phyloP scores from a whole-genome alignment of 2,113 vertebrate genomes.

The Acrocephalus arundinaceus region DNA sequence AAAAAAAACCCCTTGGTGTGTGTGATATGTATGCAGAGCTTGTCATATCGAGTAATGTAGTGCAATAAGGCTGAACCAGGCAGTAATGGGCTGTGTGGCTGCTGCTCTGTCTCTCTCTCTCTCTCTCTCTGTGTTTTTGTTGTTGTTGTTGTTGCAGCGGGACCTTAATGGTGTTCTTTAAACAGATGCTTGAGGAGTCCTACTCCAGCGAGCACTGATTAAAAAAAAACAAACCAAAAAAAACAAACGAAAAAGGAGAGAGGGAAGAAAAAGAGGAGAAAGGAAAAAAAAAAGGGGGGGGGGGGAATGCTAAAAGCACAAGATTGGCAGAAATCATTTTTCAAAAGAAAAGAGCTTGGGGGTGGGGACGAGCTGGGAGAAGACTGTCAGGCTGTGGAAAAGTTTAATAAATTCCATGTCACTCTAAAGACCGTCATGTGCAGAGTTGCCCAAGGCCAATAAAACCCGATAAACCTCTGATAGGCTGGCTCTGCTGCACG shows the following conservation, averaged over 20 bases:
- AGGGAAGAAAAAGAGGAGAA: background rate
- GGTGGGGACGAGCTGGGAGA: constrained; percentile 44
- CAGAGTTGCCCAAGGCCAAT: constrained; percentile 60
- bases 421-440: constrained; percentile 65
- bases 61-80: constrained; percentile 25
- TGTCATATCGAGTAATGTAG: constrained; percentile 6
- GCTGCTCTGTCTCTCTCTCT: background rate
- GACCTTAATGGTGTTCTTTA: constrained; percentile 30
- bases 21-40: constrained; percentile 42
- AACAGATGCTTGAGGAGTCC: constrained; percentile 2
- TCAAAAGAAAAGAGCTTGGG: constrained; percentile 42
- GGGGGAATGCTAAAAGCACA: background rate
- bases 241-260: background rate
- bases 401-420: constrained; percentile 75
- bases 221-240: background rate
- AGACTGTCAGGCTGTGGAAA: constrained; percentile 59
- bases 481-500: constrained; percentile 28
- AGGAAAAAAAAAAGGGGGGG: accelerated
- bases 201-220: background rate
- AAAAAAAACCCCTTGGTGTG: background rate
- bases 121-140: background rate
- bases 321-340: constrained; percentile 64
- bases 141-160: background rate
- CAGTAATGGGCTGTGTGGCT: constrained; percentile 6
- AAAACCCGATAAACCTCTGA: constrained; percentile 52